Evolutionary conservation across 2,797 vertebrate genomes (phyloP), one percentile per base, ranked within the genome.

Genomic region (Typhlichthys eigenmanni): DNA sequence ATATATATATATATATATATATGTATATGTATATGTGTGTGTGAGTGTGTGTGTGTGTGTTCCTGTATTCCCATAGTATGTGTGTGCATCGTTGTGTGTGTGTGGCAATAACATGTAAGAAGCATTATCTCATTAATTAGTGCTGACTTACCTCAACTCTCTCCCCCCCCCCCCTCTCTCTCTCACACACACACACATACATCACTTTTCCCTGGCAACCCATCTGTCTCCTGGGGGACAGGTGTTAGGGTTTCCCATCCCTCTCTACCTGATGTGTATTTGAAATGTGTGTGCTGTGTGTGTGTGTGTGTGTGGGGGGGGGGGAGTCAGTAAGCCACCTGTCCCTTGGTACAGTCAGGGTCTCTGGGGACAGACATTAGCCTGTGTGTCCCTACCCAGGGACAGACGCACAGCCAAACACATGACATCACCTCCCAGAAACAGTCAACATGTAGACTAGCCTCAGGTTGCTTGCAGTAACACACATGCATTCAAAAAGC

Each of bases 381-480:
- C 13, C 32, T 57, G 56, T n/a, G 55, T 8, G 56, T 7, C 9
- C n/a, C n/a, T 45, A 10, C 10, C 43, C 9, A 19, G 24, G 47
- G 43, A 47, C 19, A 29, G 47, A 29, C 19, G 29, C 17, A 16
- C n/a, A 50, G 56, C 58, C 69, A 83, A 86, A 86, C 82, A 84
- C 49, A 86, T 86, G 82, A 86, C 60, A 74, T 83, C 82, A 84
- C 70, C 73, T 62, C 58, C 55, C 52, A 62, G 60, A 74, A 45
- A 65, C 72, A 56, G 74, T 70, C 62, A 69, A 62, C 38, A 47
- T 47, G 2, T 69, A n/a, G 13, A 45, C 34, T n/a, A 45, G 4
- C n/a, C 34, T 45, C 8, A 45, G 2, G 3, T 16, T 2, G 13
- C n/a, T 12, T 48, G 12, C 10, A n/a, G n/a, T 48, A 4, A 54